These are phyloP conservation scores for roundworm (Caenorhabditis elegans) DNA, from an alignment of 1,140 invertebrate species.

Conservation along the genomic window DNA sequence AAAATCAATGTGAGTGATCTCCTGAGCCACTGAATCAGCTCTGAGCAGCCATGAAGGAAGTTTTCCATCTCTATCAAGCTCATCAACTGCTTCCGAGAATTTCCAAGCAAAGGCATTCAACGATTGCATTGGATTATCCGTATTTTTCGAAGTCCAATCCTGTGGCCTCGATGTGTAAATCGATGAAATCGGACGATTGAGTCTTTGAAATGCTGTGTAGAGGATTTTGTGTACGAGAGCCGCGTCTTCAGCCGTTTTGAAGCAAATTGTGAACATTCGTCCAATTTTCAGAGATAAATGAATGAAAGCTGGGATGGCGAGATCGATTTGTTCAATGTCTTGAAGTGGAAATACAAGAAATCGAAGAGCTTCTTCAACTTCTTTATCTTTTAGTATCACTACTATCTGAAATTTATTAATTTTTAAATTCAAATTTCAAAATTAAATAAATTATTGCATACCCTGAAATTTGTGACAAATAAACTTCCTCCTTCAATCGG, in stretches of 20 bases:
- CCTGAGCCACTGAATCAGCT: background rate
- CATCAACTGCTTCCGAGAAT: background rate
- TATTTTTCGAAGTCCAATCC: background rate
- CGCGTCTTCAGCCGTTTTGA: background rate
- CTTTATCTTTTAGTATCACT: background rate
- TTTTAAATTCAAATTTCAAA: background rate
- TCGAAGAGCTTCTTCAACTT: background rate
- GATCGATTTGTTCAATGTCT: background rate
- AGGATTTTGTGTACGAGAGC: background rate
- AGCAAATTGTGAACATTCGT: background rate
- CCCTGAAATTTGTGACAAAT: background rate
- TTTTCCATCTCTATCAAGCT: background rate
- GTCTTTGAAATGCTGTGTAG: background rate
- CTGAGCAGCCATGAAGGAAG: background rate
- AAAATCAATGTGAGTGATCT: slow-evolving; percentile 20
- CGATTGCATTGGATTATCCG: background rate
- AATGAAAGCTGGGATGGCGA: background rate
- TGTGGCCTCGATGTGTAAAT: background rate
- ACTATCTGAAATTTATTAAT: background rate
- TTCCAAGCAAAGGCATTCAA: background rate
- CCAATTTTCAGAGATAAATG: background rate
- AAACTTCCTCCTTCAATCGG: background rate
- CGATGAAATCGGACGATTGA: background rate
- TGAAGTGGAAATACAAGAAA: background rate
- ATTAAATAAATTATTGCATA: background rate